phyloP scores from a whole-genome alignment of 2,113 vertebrate genomes.

The Numenius arquata region DNA sequence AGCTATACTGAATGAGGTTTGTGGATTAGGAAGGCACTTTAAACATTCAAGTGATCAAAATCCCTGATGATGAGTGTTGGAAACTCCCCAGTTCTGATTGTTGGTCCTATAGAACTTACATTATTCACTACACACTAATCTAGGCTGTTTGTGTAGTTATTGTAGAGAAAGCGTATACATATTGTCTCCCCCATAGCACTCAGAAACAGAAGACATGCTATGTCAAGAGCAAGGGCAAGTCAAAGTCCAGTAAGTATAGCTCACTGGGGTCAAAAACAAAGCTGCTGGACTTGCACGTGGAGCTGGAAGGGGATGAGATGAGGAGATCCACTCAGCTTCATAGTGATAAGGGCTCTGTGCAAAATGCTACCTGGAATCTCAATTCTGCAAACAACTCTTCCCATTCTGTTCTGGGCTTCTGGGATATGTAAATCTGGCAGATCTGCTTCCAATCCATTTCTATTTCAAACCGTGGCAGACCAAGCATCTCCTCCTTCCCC shows the following conservation, averaged over 20 bases:
- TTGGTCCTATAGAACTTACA: neutral
- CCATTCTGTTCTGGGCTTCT: neutral
- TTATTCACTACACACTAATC: neutral
- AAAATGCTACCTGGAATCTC: neutral
- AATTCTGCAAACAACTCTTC: neutral
- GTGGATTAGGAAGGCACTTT: constrained; percentile 5
- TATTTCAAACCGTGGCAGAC: neutral
- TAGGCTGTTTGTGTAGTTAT: neutral
- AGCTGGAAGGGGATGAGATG: neutral
- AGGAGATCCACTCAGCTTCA: neutral
- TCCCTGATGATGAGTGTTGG: neutral
- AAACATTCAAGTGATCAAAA: constrained; percentile 2
- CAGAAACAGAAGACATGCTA: neutral
- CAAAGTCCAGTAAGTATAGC: neutral
- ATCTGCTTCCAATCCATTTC: neutral
- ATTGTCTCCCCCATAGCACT: neutral
- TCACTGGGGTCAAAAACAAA: neutral
- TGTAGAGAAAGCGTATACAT: neutral
- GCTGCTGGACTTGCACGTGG: neutral
- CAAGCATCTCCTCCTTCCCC: neutral
- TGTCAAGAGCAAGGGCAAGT: neutral
- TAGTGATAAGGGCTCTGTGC: neutral
- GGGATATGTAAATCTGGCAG: neutral
- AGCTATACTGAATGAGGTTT: neutral
- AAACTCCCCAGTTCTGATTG: neutral